phyloP scores from a whole-genome alignment of 2,888 invertebrate species.

The Ethmia dodecea region DNA sequence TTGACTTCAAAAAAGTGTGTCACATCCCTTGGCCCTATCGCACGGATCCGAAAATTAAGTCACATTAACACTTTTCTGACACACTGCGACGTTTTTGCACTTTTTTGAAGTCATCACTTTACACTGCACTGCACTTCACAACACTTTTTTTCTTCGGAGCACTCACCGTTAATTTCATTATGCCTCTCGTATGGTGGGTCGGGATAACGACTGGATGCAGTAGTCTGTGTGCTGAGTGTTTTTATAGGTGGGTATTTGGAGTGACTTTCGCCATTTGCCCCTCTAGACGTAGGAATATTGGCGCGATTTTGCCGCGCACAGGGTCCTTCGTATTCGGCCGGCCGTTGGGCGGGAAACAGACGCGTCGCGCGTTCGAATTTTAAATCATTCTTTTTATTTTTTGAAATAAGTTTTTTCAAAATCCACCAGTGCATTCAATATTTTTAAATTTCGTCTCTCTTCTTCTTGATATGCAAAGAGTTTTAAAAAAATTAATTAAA shows the following conservation, averaged over 20 bases:
- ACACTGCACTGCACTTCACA: conserved; percentile 42
- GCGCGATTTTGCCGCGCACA: conserved; percentile 30
- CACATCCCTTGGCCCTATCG: conserved; percentile 27
- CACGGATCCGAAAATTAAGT: conserved; percentile 21
- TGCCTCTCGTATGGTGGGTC: conserved; percentile 70
- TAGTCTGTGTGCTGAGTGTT: conserved; percentile 55
- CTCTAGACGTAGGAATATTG: conserved; percentile 50
- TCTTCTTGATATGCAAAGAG: too few relatives aligned
- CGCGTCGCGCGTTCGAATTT: conserved; percentile 48
- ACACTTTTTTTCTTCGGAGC: conserved; percentile 21
- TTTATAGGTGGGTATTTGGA: conserved; percentile 74
- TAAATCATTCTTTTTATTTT: conserved; percentile 5
- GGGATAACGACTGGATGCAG: conserved; percentile 72
- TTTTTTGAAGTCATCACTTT: conserved; percentile 67
- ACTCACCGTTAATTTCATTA: conserved; percentile 73
- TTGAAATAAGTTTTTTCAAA: neutral
- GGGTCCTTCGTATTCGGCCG: conserved; percentile 64
- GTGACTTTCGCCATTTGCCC: conserved; percentile 72
- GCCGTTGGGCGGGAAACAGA: conserved; percentile 44
- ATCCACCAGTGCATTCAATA: too few relatives aligned
- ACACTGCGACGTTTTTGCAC: too few relatives aligned
- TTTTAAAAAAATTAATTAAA: too few relatives aligned
- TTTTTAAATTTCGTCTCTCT: too few relatives aligned
- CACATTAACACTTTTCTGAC: conserved; percentile 25
- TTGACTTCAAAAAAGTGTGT: conserved; percentile 70